These are phyloP conservation scores for Diorhabda sublineata DNA, from an alignment of 1,140 invertebrate species.

Conservation along the genomic window DNA sequence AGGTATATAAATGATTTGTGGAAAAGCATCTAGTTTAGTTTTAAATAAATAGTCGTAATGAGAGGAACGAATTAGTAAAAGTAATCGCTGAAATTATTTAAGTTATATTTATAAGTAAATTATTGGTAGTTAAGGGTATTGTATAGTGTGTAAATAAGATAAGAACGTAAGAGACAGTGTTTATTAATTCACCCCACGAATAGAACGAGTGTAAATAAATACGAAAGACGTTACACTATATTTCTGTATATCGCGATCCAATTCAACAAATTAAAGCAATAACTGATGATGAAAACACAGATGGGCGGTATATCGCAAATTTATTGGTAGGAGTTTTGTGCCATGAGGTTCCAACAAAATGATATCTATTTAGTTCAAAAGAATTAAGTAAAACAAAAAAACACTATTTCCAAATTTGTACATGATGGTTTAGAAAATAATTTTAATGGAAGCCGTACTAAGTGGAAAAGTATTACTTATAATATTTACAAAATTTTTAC, in stretches of 20 bases:
- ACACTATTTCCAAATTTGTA: constrained; percentile 10
- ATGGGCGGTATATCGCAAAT: constrained; percentile 13
- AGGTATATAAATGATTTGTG: no score
- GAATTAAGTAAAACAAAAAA: constrained; percentile 13
- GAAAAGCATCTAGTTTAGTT: no score
- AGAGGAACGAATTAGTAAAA: no score
- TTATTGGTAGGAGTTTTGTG: constrained; percentile 12
- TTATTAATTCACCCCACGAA: no score
- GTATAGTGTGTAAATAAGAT: neutral
- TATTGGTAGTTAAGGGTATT: neutral
- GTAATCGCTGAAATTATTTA: no score
- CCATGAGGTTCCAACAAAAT: constrained; percentile 1
- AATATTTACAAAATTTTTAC: constrained; percentile 28
- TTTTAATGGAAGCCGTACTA: constrained; percentile 12
- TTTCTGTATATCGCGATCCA: neutral
- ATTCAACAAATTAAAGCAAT: neutral
- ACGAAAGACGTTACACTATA: no score
- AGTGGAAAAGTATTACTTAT: constrained; percentile 22
- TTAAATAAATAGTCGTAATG: neutral
- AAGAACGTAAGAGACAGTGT: no score
- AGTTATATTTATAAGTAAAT: no score
- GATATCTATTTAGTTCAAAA: constrained; percentile 17
- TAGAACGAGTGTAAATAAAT: no score
- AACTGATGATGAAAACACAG: constrained; percentile 12
- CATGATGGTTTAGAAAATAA: neutral